Conservation (phyloP, 2,797 vertebrate genomes). For the Selene dorsalis region DNA sequence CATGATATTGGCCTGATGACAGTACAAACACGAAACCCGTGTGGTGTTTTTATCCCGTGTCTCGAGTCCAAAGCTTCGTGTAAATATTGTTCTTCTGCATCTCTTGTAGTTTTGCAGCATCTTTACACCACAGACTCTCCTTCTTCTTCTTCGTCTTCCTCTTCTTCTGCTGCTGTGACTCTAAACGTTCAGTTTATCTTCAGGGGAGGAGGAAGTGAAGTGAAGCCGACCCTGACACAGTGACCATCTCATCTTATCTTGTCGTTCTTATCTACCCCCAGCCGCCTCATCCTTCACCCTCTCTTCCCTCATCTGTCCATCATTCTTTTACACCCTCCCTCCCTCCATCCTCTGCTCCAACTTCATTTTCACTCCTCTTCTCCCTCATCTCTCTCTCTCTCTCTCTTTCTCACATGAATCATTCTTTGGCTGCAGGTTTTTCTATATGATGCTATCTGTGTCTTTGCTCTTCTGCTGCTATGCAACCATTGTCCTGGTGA, state of each 20-base stretch:
- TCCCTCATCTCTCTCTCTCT: background rate
- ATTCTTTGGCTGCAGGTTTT: background rate
- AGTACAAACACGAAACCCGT: too few species aligned
- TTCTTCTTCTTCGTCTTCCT: too few species aligned
- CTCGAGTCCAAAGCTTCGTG: too few species aligned
- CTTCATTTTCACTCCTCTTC: conserved; percentile 22
- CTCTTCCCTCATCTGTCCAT: background rate
- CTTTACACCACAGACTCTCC: background rate
- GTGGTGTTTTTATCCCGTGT: too few species aligned
- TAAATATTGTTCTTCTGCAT: too few species aligned
- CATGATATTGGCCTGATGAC: too few species aligned
- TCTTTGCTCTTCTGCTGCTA: conserved; percentile 32
- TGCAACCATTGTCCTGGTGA: conserved; percentile 35
- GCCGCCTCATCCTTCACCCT: background rate
- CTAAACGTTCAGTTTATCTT: background rate
- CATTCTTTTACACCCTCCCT: background rate
- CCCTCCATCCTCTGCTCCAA: background rate
- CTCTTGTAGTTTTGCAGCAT: too few species aligned
- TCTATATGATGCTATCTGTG: conserved; percentile 12
- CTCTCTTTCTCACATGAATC: too few species aligned
- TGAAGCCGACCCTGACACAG: too few species aligned
- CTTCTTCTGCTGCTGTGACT: background rate
- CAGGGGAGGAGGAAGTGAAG: too few species aligned
- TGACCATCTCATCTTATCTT: too few species aligned
- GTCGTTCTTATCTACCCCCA: too few species aligned